Base-by-base conservation (phyloP, 2,888 invertebrate genomes). In the Caradrina clavipalpis region DNA sequence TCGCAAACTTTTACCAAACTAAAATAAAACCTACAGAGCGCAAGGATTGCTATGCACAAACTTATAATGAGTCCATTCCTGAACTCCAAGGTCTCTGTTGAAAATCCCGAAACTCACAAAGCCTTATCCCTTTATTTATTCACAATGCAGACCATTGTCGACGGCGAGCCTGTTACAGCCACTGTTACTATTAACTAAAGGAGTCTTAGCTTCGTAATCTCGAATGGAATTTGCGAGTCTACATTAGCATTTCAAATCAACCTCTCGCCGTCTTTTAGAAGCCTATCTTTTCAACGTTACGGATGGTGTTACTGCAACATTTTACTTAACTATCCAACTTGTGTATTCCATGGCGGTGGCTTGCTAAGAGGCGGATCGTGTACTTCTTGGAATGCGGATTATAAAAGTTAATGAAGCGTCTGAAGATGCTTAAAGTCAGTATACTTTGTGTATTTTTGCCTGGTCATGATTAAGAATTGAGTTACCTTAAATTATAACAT, bases 211-310 rank as follows among this genome's bases (percentile, higher is more conserved):
- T 78, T 78, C 84, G 89, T 89, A 87, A 89, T 88, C 89, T 89
- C 82, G 80, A 87, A 87, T 87, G 87, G 85, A 87, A 89, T 90
- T 87, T 86, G 84, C 68, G 76, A 78, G 83, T 73, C 81, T 73
- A 84, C 84, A 90, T 91, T 91, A 90, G 90, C 89, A 90, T 91
- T 90, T 88, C 89, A 90, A 90, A 90, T 88, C 85, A 82, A 72
- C 79, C 75, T 78, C 77, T 78, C 82, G 64, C 81, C 76, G 83
- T 82, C 83, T 76, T 79, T 83, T 73, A 81, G 77, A 73, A 79
- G 85, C 81, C 83, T 83, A 83, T 83, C 85, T 81, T 85, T 85
- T 81, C 73, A 83, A 83, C 85, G 79, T 83, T 85, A 81, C 73
- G 64, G 85, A 83, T 85, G 81, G 83, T 81, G 76, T 76, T 73